Conservation (phyloP, 2,797 vertebrate species). For the Eleutherodactylus coqui region DNA sequence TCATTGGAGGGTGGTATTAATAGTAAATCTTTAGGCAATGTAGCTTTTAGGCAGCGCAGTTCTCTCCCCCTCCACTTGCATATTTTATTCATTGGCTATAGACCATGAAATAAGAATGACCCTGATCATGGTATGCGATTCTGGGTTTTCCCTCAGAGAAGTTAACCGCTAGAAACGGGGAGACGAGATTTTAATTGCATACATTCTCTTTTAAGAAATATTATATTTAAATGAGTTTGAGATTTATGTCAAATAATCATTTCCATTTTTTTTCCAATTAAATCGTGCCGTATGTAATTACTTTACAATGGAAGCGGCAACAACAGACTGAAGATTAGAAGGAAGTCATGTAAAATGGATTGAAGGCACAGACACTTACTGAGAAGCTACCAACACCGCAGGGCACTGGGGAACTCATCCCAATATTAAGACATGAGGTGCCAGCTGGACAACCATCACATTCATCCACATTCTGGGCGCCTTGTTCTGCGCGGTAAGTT, state of each 20-base stretch:
- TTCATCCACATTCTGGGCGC: conserved; percentile 76
- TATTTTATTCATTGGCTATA: too few species aligned
- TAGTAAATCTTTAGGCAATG: too few species aligned
- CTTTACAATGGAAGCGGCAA: neutral
- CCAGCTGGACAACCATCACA: conserved; percentile 84
- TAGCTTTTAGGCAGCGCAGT: too few species aligned
- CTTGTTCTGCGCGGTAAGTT: conserved; percentile 76
- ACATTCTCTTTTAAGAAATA: neutral
- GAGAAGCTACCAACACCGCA: conserved; percentile 89
- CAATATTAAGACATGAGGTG: conserved; percentile 84
- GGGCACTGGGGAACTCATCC: conserved; percentile 78
- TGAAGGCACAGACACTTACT: conserved; percentile 73
- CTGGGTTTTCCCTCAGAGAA: neutral
- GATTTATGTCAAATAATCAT: neutral
- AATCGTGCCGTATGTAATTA: neutral
- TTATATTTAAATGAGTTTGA: too few species aligned
- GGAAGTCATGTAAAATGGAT: neutral
- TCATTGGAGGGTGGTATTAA: too few species aligned
- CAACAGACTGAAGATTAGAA: neutral
- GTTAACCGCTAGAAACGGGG: neutral
- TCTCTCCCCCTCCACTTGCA: too few species aligned
- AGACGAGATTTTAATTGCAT: neutral
- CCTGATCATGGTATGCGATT: too few species aligned
- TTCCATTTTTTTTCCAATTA: neutral
- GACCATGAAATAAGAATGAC: too few species aligned